phyloP scores from a whole-genome alignment of 2,113 vertebrate genomes.

The Actenoides lindsayi region DNA sequence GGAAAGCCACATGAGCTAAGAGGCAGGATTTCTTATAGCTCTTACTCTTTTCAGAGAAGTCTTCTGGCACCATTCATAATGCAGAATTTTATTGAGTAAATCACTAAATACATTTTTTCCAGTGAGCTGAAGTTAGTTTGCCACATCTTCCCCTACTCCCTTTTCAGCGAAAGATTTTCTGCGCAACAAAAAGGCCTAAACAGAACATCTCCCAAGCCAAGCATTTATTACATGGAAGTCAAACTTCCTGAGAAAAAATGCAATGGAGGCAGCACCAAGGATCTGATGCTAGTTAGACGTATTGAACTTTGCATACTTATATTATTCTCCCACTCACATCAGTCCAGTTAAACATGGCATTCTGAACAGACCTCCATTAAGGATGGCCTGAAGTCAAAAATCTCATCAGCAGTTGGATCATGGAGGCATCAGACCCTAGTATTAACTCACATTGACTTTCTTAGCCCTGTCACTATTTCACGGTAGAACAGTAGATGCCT shows the following conservation, averaged over 20 bases:
- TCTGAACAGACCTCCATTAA: neutral
- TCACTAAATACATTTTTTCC: neutral
- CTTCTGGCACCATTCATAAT: neutral
- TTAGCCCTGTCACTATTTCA: neutral
- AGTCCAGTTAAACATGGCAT: neutral
- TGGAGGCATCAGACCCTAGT: neutral
- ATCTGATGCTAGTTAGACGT: neutral
- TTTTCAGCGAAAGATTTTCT: neutral
- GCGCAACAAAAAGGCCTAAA: neutral
- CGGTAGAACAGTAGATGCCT: neutral
- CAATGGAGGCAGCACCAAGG: neutral
- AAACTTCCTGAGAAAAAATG: neutral
- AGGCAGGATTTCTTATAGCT: neutral
- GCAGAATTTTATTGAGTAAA: neutral
- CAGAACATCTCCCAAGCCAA: neutral
- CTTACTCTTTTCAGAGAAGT: neutral
- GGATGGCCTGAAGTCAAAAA: neutral
- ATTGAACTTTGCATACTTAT: neutral
- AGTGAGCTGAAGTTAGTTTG: neutral
- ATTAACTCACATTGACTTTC: neutral
- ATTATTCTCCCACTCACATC: neutral
- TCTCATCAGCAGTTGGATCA: neutral
- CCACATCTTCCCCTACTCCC: neutral
- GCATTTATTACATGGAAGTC: neutral
- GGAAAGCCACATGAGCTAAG: neutral